These are phyloP conservation scores for Corythornis cristatus DNA, from an alignment of 2,113 vertebrate species.

Conservation along the genomic window DNA sequence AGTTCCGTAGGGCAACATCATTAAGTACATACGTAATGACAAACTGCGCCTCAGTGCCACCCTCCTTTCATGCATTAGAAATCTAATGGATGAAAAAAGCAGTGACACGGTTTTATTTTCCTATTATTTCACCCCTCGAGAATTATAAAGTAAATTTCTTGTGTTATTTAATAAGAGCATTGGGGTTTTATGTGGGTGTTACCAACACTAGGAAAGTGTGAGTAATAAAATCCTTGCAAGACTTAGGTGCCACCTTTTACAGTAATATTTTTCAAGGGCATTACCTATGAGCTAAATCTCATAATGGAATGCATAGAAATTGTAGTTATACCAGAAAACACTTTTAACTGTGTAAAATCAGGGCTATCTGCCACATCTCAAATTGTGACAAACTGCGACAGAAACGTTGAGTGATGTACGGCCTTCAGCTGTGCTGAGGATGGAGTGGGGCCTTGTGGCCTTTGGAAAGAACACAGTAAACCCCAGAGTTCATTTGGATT, in stretches of 20 bases:
- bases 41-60: slow-evolving; percentile 1
- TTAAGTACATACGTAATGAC: neutral
- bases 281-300: slow-evolving; percentile 33
- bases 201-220: slow-evolving; percentile 48
- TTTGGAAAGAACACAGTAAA: slow-evolving; percentile 48
- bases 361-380: neutral
- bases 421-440: neutral
- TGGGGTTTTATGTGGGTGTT: slow-evolving; percentile 66
- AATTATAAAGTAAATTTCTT: slow-evolving; percentile 61
- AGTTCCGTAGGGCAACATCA: neutral
- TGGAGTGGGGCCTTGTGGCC: neutral
- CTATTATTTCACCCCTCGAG: slow-evolving; percentile 65
- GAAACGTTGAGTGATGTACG: neutral
- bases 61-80: slow-evolving; percentile 38
- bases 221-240: slow-evolving; percentile 65
- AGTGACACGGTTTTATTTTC: slow-evolving; percentile 44
- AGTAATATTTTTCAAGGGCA: slow-evolving; percentile 39
- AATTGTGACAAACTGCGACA: neutral
- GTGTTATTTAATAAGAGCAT: slow-evolving; percentile 60
- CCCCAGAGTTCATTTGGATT: slow-evolving; percentile 20
- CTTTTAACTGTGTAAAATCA: neutral
- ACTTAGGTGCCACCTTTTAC: slow-evolving; percentile 59
- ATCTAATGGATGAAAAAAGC: slow-evolving; percentile 49
- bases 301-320: neutral
- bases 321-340: neutral